Evolutionary conservation across 2,113 vertebrate species (phyloP), one percentile per base, ranked within the genome.

Genomic region (Laticauda laticaudata): DNA sequence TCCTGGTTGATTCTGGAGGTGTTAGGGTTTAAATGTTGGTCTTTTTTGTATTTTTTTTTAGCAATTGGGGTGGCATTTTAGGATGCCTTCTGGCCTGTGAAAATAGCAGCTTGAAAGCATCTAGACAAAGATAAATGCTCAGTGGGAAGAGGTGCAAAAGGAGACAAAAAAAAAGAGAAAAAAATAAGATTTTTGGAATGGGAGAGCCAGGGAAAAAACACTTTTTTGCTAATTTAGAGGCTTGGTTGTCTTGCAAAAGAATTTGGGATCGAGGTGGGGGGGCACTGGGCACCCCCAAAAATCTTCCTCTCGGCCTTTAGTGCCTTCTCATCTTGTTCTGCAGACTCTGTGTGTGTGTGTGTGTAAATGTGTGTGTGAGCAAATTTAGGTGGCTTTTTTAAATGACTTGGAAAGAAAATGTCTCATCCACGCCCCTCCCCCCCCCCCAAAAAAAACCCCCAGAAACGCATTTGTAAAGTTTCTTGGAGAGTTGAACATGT

Each of bases 231-330:
- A 20, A 8, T 5, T 0, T 5, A 20, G 18, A 43, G 34, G 2
- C 34, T 85, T 3, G 20, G 39, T 45, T 7, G 8, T 3, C 21
- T 86, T 34, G 29, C 64, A 15, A 15, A 15, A 1, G 5, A 75
- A 69, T 0, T 48, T 48, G 64, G 12, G 29, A 34, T 12, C 4
- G 2, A 34, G 4, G 12, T n/a, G 12, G 4, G 3, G 29, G 11
- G 4, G 48, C 48, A 3, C 64, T 69, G 4, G 0, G 12, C 12
- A 0, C 11, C 11, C 26, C 29, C 11, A 18, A 1, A n/a, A 0
- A 4, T 5, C 29, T 69, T 69, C 29, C 14, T n/a, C 14, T 34
- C 2, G 1, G 24, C 24, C 10, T 29, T 61, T 11, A 11, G 59
- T 24, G 9, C 59, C 59, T 61, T 10, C 59, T 26, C 3, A 0